Conservation (phyloP, 2,888 invertebrate genomes). For the Tenthredo scrophulariae region DNA sequence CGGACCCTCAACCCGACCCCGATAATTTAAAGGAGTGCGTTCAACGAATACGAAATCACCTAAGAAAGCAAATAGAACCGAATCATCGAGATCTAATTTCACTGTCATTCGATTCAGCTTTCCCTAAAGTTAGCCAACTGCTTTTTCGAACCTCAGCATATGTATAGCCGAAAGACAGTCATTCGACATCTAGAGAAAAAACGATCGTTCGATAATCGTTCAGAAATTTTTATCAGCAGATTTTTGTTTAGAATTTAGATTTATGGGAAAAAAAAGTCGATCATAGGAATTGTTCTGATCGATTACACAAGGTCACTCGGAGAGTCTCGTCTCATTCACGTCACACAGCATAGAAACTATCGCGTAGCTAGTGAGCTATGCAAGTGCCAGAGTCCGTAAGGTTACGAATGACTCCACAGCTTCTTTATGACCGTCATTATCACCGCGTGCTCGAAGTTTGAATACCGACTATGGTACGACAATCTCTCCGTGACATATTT, state of each 20-base stretch:
- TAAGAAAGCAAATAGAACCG: background rate
- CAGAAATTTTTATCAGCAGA: background rate
- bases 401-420: background rate
- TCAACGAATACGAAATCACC: conserved; percentile 21
- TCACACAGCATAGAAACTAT: conserved; percentile 36
- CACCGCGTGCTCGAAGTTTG: conserved; percentile 27
- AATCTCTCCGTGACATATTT: background rate
- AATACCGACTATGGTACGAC: background rate
- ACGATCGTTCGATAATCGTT: background rate
- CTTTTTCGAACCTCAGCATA: background rate
- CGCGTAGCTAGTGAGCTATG: background rate
- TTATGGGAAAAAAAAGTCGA: background rate
- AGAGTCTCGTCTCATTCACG: conserved; percentile 1
- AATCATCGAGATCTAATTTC: background rate
- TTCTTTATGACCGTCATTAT: conserved; percentile 28
- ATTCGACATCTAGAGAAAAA: background rate
- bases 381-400: background rate
- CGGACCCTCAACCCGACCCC: too few relatives aligned
- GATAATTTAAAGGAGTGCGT: conserved; percentile 7
- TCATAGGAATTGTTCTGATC: background rate
- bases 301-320: background rate
- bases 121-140: background rate
- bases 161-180: too few relatives aligned
- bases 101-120: conserved; percentile 1
- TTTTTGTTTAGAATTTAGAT: background rate